Conservation (phyloP, 2,113 vertebrate species). For the Tonatia bakeri region DNA sequence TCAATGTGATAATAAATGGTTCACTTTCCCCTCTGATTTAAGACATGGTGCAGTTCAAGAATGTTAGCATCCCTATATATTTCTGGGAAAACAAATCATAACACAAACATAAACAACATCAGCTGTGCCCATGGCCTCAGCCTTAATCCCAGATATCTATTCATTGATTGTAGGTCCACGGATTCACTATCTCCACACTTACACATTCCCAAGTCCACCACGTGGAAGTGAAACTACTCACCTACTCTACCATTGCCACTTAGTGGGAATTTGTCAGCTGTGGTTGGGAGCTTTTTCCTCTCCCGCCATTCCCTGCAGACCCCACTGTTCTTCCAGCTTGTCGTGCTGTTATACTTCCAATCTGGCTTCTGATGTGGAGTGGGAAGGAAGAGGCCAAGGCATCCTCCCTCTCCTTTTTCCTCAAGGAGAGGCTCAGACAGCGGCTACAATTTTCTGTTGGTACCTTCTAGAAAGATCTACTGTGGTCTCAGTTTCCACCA, state of each 20-base stretch:
- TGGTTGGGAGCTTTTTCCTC: not conserved
- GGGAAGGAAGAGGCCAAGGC: not conserved
- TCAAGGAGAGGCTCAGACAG: not conserved
- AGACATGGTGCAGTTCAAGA: not conserved
- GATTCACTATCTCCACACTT: not conserved
- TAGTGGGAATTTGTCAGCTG: not conserved
- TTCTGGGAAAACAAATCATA: not conserved
- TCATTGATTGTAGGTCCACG: not conserved
- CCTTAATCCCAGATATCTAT: not conserved
- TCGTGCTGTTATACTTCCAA: not conserved
- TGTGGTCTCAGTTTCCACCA: not conserved
- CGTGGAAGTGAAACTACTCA: not conserved
- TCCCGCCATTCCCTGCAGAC: accelerated
- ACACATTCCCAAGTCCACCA: not conserved
- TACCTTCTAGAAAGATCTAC: not conserved
- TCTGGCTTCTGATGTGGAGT: not conserved
- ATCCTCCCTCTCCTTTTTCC: not conserved
- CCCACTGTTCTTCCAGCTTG: not conserved
- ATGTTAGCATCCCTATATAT: not conserved
- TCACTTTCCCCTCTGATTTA: not conserved
- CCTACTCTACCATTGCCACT: not conserved
- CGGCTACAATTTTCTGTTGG: not conserved
- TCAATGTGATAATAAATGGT: not conserved
- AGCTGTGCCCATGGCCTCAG: not conserved
- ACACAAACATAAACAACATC: not conserved